Conservation (phyloP, 2,113 vertebrate species). For the Rynchops niger region DNA sequence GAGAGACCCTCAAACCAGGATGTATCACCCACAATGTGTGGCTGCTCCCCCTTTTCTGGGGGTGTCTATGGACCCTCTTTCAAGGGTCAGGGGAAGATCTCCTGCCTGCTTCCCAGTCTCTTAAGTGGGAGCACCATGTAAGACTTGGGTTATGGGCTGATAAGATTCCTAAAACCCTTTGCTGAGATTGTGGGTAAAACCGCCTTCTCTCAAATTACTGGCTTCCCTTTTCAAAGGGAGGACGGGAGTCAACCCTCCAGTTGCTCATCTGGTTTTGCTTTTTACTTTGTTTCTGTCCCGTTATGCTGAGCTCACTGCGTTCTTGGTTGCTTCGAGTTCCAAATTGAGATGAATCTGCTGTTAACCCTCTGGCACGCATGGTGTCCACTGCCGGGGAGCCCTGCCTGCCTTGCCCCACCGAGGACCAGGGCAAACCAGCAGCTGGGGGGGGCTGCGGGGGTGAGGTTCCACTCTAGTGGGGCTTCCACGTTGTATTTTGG, state of each 20-base stretch:
- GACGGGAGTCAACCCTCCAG: neutral
- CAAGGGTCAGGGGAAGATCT: neutral
- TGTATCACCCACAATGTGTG: neutral
- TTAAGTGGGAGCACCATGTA: neutral
- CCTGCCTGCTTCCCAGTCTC: neutral
- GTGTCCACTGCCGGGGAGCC: neutral
- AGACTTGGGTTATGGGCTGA: neutral
- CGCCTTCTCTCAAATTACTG: neutral
- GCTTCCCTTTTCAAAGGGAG: conserved; percentile 9
- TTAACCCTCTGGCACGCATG: neutral
- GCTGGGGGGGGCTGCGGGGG: neutral
- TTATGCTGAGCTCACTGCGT: neutral
- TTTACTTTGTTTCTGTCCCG: neutral
- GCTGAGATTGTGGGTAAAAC: neutral
- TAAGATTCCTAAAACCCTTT: neutral
- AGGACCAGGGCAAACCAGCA: neutral
- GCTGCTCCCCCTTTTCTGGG: neutral
- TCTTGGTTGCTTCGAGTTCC: conserved; percentile 23
- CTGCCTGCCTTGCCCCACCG: neutral
- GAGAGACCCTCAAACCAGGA: neutral
- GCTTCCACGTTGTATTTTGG: neutral
- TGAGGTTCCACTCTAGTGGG: neutral
- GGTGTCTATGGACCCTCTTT: neutral
- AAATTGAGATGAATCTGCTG: conserved; percentile 13
- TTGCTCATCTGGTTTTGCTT: conserved; percentile 34